Conservation (phyloP, 30 jellyfish, hydroid and myxozoan genomes). For the Hydractinia echinata region DNA sequence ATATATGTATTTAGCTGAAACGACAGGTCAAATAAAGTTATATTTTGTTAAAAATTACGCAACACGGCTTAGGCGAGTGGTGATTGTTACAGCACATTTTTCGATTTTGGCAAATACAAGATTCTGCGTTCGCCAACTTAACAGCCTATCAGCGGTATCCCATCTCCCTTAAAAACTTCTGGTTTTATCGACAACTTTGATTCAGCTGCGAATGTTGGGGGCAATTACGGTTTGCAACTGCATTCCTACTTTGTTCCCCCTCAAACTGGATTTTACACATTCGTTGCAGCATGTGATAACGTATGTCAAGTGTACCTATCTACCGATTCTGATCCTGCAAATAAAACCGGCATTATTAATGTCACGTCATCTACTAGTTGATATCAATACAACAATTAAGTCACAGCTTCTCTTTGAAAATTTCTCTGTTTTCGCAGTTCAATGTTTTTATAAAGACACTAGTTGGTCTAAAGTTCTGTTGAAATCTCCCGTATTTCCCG, state of each 20-base stretch:
- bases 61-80: too few relatives aligned
- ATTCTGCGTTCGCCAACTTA: slow-evolving; percentile 19
- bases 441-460: too few relatives aligned
- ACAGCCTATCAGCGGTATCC: slow-evolving; percentile 69
- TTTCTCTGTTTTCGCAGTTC: too few relatives aligned
- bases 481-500: too few relatives aligned
- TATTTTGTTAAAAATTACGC: too few relatives aligned
- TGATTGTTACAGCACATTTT: not conserved
- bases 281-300: slow-evolving; percentile 9
- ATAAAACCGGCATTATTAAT: not conserved
- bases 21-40: too few relatives aligned
- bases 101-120: slow-evolving; percentile 20
- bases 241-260: not conserved
- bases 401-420: too few relatives aligned
- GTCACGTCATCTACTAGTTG: slow-evolving; percentile 26
- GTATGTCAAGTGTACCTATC: slow-evolving; percentile 1
- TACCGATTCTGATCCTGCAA: not conserved
- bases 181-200: slow-evolving; percentile 76
- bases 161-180: slow-evolving; percentile 40
- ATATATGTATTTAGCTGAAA: too few relatives aligned
- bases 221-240: slow-evolving; percentile 1
- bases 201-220: slow-evolving; percentile 40
- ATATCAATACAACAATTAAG: slow-evolving; percentile 62
- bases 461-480: too few relatives aligned
- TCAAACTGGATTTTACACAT: not conserved